These are phyloP conservation scores for Tetrax tetrax DNA, from an alignment of 2,113 vertebrate genomes.

Conservation along the genomic window DNA sequence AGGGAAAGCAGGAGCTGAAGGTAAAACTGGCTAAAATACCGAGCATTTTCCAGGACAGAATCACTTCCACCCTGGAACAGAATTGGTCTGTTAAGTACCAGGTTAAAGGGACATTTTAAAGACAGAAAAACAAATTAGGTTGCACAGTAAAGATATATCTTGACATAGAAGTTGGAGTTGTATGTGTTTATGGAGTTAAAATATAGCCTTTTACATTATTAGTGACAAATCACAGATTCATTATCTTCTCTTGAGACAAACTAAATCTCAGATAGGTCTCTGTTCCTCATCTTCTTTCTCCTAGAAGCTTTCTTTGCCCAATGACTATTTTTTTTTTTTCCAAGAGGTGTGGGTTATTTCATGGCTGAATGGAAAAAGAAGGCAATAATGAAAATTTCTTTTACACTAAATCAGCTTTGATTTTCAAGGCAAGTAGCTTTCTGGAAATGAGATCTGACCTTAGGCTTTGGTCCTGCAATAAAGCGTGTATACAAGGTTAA, in stretches of 20 bases:
- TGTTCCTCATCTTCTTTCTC: neutral
- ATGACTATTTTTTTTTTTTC: neutral
- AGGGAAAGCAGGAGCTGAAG: neutral
- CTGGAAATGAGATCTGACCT: neutral
- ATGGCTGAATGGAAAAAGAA: neutral
- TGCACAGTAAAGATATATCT: neutral
- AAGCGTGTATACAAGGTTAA: neutral
- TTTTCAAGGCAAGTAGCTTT: neutral
- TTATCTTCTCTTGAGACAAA: neutral
- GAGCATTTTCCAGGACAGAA: neutral
- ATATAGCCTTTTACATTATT: neutral
- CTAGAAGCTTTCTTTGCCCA: neutral
- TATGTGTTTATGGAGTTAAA: neutral
- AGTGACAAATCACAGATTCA: neutral
- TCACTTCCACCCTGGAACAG: neutral
- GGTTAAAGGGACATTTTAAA: neutral
- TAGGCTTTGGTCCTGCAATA: neutral
- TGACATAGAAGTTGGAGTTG: neutral
- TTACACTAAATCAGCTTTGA: neutral
- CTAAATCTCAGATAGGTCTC: neutral
- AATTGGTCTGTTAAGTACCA: neutral
- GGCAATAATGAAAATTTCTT: neutral
- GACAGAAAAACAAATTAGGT: neutral
- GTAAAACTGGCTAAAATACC: neutral
- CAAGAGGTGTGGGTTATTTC: neutral